Conservation (phyloP, 2,113 vertebrate species). For the Nothoprocta pentlandii region DNA sequence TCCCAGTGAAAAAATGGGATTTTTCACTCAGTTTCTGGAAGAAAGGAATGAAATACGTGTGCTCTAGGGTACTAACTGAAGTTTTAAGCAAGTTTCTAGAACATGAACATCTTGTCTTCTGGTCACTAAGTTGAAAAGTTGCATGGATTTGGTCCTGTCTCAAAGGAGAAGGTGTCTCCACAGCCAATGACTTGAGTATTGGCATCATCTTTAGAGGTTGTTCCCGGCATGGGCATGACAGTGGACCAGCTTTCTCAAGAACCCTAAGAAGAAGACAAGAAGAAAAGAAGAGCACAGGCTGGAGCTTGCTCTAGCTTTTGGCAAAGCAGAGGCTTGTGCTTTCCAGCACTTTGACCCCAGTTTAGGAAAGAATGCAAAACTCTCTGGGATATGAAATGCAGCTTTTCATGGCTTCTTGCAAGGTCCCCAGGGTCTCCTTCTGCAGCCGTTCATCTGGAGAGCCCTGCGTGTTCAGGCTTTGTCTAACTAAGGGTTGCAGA, state of each 20-base stretch:
- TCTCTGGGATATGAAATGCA: rapidly evolving
- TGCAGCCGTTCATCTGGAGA: neutral
- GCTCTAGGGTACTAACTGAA: neutral
- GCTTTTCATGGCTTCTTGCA: neutral
- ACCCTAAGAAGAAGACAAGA: no score
- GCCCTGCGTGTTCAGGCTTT: neutral
- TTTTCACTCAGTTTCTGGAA: neutral
- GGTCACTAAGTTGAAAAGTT: neutral
- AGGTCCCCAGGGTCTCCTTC: neutral
- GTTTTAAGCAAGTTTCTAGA: neutral
- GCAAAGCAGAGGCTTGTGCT: neutral
- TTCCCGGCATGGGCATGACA: neutral
- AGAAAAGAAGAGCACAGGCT: neutral
- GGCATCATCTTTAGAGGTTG: neutral
- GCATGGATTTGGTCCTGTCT: neutral
- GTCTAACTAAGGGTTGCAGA: neutral
- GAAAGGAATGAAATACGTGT: neutral
- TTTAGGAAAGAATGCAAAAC: conserved; percentile 36
- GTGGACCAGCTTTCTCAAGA: neutral
- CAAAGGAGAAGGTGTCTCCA: neutral
- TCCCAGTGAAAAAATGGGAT: neutral
- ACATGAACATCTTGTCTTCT: neutral
- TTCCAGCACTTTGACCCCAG: neutral
- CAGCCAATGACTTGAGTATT: neutral
- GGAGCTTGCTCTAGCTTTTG: neutral